Evolutionary conservation across 2,113 vertebrate genomes (phyloP), one percentile per base, ranked within the genome.

Genomic region (Sprattus sprattus): DNA sequence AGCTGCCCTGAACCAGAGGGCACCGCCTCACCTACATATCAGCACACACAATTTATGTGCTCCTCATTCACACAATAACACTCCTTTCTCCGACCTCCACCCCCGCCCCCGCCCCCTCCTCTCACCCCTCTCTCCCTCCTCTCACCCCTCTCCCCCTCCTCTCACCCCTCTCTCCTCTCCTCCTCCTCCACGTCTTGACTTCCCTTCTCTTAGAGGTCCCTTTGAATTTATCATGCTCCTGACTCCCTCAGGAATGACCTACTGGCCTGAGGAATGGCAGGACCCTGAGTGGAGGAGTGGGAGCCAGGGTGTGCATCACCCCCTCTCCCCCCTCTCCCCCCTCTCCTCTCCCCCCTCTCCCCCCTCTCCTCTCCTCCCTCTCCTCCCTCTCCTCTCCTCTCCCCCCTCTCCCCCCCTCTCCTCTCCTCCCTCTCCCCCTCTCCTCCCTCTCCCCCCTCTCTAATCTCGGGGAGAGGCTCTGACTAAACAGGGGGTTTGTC

Each of bases 361-460:
- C 49, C 54, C 52, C 81, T 57, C 71, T 83, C 57, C 84, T n/a
- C n/a, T n/a, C n/a, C n/a, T n/a, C n/a, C n/a, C n/a, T n/a, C n/a
- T n/a, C n/a, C n/a, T n/a, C n/a, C n/a, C n/a, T n/a, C n/a, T n/a
- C n/a, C n/a, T n/a, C n/a, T n/a, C 81, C 25, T 45, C 32, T 47
- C 81, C 83, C 49, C 54, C 52, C 81, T 57, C 71, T 83, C 57
- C 84, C n/a, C n/a, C n/a, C n/a, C n/a, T n/a, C n/a, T n/a, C n/a
- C n/a, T n/a, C n/a, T n/a, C n/a, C n/a, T n/a, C n/a, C n/a, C n/a
- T 91, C 88, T 85, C 64, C 81, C 75, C 81, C 25, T 45, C 32
- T 47, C 81, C 83, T 49, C 54, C 52, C 81, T 57, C 71, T 83
- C 57, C 84, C 52, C 60, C 5, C 9, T 54, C 75, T 75, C 85